Evolutionary conservation across 2,797 vertebrate species (phyloP).

Genomic region (Xenentodon cancila): DNA sequence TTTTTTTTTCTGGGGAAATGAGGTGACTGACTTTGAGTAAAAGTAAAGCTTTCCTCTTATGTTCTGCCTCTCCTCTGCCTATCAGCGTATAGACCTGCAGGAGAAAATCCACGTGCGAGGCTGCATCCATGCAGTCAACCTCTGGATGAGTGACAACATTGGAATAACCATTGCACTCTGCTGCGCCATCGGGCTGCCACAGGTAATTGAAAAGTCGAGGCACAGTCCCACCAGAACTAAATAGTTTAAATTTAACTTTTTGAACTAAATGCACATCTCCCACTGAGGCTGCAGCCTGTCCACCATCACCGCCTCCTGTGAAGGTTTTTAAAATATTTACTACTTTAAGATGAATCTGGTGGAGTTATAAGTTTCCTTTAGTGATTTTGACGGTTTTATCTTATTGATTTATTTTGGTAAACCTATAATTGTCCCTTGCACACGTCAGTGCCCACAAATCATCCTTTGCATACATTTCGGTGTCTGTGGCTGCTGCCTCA

Average conservation of each 20-base stretch:
- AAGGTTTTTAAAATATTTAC: neutral
- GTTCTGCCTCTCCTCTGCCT: constrained; percentile 22
- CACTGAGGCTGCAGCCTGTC: neutral
- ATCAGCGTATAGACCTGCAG: constrained; percentile 85
- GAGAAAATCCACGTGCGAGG: constrained; percentile 87
- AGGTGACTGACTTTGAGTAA: constrained; percentile 6
- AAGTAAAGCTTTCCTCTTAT: constrained; percentile 15
- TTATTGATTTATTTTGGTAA: neutral
- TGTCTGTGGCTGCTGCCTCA: neutral
- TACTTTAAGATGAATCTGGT: neutral
- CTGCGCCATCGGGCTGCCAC: constrained; percentile 87
- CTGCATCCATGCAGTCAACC: constrained; percentile 91
- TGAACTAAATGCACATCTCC: constrained; percentile 9
- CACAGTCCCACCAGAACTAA: neutral
- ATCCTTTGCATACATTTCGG: neutral
- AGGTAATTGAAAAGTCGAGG: constrained; percentile 77
- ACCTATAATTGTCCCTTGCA: neutral
- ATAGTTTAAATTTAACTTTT: constrained; percentile 7
- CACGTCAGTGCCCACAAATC: neutral
- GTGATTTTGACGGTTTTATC: neutral
- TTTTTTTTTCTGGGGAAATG: neutral
- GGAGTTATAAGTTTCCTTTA: neutral
- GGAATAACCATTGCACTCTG: constrained; percentile 85
- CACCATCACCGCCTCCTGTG: neutral
- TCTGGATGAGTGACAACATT: constrained; percentile 92